Evolutionary conservation across 2,113 vertebrate species (phyloP), one percentile per base, ranked within the genome.

Genomic region (Anser cygnoides): DNA sequence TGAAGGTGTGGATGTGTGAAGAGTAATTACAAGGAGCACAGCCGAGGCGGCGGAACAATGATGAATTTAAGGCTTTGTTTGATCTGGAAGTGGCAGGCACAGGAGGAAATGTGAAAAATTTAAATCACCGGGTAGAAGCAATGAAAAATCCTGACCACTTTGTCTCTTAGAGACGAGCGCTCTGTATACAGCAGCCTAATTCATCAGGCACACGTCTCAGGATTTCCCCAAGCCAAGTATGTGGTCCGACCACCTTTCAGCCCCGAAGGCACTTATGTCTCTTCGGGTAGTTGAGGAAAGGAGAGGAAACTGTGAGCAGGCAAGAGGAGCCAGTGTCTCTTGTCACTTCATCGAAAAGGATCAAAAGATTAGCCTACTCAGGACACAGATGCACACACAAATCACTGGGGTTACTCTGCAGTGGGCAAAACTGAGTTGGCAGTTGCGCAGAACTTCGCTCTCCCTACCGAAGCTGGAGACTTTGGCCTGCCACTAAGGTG

Each of bases 21-120:
- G 66, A 63, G 29, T 87, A 95, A 96, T 96, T 94, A 94, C 91
- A 93, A 84, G 89, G 76, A 82, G 10, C 92, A 81, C 65, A 95
- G 92, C 84, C 74, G n/a, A 80, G 84, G 85, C 18, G 23, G 6
- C 55, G 46, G 82, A 80, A 90, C 80, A 67, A 75, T 33, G 70
- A 94, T 87, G 85, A 94, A 93, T 93, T 91, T 87, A 92, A 89
- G 81, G 74, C 62, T 85, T 62, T 87, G 62, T 89, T 95, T 96
- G 78, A 92, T 75, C 84, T 91, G 84, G 71, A 81, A 52, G 71
- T 41, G 57, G 57, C 49, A 86, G 87, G 84, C 74, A 75, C 84
- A 83, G 81, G 49, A 95, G 93, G 90, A 96, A 93, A 89, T 52
- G 72, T 71, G 79, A 93, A 89, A 88, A 78, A 90, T 88, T 50